A percentile compares a stretch with the other conserved stretches of the same genome.
Evolutionary conservation across 2,113 vertebrate species (phyloP).

Genomic region (Setophaga kirtlandii): DNA sequence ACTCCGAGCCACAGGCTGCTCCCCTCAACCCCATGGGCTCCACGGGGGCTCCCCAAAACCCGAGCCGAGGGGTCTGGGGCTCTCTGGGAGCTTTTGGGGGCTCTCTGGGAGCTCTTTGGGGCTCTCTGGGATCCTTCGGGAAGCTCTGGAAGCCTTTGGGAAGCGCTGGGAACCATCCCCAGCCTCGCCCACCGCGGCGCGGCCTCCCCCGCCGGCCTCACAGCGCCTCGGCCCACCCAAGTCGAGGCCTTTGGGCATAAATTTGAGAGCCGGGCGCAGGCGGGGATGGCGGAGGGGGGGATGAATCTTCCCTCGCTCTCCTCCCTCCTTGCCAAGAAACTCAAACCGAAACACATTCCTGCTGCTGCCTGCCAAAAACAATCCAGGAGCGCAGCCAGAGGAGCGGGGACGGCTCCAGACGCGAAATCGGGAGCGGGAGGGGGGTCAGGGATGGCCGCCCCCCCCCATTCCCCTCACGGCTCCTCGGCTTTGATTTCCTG

Average conservation of each 20-base stretch:
- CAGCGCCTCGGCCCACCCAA: constrained; percentile 67
- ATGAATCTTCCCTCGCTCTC: constrained; percentile 42
- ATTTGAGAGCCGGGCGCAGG: constrained; percentile 65
- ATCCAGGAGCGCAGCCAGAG: constrained; percentile 49
- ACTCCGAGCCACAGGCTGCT: no score
- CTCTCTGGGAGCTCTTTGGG: no score
- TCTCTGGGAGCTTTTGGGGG: no score
- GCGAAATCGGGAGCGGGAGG: neutral
- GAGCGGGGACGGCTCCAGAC: constrained; percentile 28
- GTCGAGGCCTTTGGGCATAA: constrained; percentile 72
- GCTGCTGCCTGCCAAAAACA: constrained; percentile 63
- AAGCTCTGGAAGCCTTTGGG: neutral
- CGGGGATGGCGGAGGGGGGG: neutral
- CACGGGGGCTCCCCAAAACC: no score
- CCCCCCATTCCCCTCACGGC: neutral
- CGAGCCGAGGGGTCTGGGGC: neutral
- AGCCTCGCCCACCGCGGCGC: constrained; percentile 15
- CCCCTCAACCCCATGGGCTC: no score
- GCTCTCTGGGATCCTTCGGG: neutral
- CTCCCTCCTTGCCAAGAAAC: constrained; percentile 66
- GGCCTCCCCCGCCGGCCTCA: constrained; percentile 52
- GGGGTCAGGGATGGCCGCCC: constrained; percentile 14
- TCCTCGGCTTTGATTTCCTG: constrained; percentile 42
- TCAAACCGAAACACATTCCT: constrained; percentile 74
- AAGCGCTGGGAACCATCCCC: constrained; percentile 23